phyloP scores from a whole-genome alignment of 2,797 vertebrate genomes.

The Gymnothorax reevesii region DNA sequence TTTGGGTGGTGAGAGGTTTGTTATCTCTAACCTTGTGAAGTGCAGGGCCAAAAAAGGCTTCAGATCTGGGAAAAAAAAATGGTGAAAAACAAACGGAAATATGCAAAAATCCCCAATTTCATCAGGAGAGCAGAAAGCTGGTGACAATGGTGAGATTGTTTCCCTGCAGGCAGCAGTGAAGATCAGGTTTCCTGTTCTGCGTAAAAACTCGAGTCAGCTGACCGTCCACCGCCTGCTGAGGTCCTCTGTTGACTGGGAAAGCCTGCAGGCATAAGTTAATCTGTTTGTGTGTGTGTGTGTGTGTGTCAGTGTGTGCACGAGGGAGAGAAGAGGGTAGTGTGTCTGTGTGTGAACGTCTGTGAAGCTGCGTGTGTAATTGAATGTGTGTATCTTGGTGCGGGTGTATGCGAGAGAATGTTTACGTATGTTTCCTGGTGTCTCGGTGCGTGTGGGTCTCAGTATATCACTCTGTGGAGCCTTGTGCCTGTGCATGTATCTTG shows the following conservation, averaged over 20 bases:
- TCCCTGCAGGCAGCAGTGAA: constrained; percentile 47
- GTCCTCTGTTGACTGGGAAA: constrained; percentile 39
- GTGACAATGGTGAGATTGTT: constrained; percentile 61
- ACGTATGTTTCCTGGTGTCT: not conserved
- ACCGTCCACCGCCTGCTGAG: constrained; percentile 43
- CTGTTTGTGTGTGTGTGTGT: constrained; percentile 6
- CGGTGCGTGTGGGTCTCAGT: not conserved
- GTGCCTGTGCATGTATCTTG: not conserved
- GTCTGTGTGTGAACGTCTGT: constrained; percentile 28
- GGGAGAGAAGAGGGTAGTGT: constrained; percentile 46
- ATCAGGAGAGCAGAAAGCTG: constrained; percentile 29
- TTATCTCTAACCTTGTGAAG: not conserved
- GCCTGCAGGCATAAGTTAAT: constrained; percentile 32
- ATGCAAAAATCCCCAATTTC: constrained; percentile 21
- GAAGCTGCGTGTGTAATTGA: constrained; percentile 25
- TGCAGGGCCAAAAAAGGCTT: not conserved
- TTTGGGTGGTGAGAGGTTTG: not conserved
- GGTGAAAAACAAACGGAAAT: not conserved
- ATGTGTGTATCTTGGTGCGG: constrained; percentile 7
- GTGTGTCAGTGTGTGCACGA: constrained; percentile 42
- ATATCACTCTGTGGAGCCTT: not conserved
- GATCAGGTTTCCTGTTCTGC: constrained; percentile 62
- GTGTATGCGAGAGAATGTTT: not conserved
- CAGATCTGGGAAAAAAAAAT: not conserved
- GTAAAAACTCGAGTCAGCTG: constrained; percentile 63